Evolutionary conservation across 2,888 invertebrate genomes (phyloP), one percentile per base, ranked within the genome.

Genomic region (Nebria salina): DNA sequence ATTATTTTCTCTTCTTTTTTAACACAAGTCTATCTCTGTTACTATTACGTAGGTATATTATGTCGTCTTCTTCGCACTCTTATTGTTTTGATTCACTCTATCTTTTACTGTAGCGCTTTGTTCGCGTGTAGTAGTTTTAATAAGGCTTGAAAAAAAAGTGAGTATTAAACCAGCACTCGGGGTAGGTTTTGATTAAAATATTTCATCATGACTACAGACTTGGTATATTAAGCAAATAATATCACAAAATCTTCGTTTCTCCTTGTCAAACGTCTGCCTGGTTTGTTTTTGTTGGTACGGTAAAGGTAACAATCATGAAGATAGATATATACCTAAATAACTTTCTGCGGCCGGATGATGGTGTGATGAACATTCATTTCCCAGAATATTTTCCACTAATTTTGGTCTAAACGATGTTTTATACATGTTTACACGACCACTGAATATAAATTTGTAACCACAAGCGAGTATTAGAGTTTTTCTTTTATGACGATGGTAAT

Each of bases 181-280:
- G 26, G 34, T 41, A 73, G 73, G 73, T 78, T 73, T 78, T 78
- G 78, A 78, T 78, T 73, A 73, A 78, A 73, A 73, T 73, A 78
- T 78, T 78, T 78, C 73, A 78, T 78, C 65, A 65, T 78, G 25
- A 72, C 76, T 76, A 70, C 43, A 70, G 25, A 25, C 26, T 70
- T 70, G 70, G 20, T 70, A 70, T 25, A 20, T 70, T 75, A 75
- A 75, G 43, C 20, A 75, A 75, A 72, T 72, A 70, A 54, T 54
- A 43, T 66, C 65, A 76, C 76, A 76, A 54, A 77, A 64, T 75
- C 20, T 75, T 64, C 64, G 20, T 75, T 64, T 75, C 43, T 20
- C 43, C 42, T 42, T 75, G 75, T 75, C 75, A 75, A 75, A 15
- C 15, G n/a, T 34, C 54, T 54, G 54, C 54, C 13, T 54, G 54